Conservation (phyloP, 2,888 invertebrate genomes). For the Brachyptera risi region DNA sequence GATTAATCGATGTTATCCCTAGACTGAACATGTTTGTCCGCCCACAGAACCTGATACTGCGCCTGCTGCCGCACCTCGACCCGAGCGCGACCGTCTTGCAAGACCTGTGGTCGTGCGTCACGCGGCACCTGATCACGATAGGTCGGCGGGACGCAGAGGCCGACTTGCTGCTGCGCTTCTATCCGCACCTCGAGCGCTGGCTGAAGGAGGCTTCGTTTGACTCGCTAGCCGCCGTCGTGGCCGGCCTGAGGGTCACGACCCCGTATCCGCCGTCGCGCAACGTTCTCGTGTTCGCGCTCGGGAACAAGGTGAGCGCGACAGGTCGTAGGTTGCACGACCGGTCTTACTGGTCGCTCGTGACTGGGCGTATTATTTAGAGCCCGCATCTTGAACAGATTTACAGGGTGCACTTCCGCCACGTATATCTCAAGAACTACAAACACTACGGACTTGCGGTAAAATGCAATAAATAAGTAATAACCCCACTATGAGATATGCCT, state of each 20-base stretch:
- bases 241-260: not conserved
- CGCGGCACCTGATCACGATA: slow-evolving; percentile 55
- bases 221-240: not conserved
- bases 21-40: no score
- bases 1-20: no score
- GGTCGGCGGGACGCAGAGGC: slow-evolving; percentile 55
- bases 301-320: not conserved
- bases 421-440: no score
- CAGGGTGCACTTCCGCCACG: no score
- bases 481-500: no score
- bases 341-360: no score
- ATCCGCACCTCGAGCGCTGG: slow-evolving; percentile 57
- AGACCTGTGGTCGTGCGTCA: slow-evolving; percentile 56
- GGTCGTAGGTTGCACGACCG: not conserved
- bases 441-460: no score
- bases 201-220: slow-evolving; percentile 32
- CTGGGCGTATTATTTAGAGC: no score
- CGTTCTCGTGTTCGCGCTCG: not conserved
- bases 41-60: slow-evolving; percentile 63
- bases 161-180: slow-evolving; percentile 51
- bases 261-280: not conserved
- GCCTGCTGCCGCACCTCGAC: slow-evolving; percentile 59
- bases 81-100: slow-evolving; percentile 47
- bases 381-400: no score
- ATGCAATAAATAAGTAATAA: no score